Conservation (phyloP, 1,140 invertebrate genomes). For the Latrodectus geometricus region DNA sequence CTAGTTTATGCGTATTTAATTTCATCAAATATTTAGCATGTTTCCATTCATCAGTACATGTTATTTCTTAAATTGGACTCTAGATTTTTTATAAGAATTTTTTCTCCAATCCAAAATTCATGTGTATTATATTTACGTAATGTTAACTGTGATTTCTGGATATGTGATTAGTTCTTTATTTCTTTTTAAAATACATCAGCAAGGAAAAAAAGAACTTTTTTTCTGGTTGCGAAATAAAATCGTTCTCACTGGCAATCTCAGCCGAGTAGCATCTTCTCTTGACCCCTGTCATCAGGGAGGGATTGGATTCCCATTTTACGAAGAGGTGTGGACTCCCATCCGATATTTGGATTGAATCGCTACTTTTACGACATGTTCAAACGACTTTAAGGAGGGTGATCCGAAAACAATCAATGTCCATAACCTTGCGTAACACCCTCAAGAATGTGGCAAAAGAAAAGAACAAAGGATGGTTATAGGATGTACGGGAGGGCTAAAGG, state of each 20-base stretch:
- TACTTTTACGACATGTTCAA: slow-evolving; percentile 52
- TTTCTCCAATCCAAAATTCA: too few species aligned
- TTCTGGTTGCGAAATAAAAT: background rate
- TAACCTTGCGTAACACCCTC: background rate
- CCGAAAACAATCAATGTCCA: slow-evolving; percentile 44
- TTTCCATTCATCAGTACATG: too few species aligned
- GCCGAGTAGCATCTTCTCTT: slow-evolving; percentile 9
- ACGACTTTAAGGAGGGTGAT: slow-evolving; percentile 17
- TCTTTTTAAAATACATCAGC: too few species aligned
- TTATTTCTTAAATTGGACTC: too few species aligned
- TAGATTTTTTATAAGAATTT: too few species aligned
- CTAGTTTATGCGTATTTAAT: too few species aligned
- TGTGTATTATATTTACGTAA: too few species aligned
- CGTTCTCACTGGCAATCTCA: background rate
- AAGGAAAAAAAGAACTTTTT: too few species aligned
- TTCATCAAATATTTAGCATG: too few species aligned
- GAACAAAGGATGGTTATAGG: background rate
- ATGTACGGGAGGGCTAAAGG: background rate
- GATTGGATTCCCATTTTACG: background rate
- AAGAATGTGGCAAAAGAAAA: background rate
- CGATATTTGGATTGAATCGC: slow-evolving; percentile 59
- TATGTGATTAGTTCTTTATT: too few species aligned
- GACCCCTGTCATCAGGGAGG: background rate
- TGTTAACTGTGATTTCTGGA: too few species aligned
- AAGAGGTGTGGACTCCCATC: slow-evolving; percentile 21